Evolutionary conservation across 1,140 invertebrate species (phyloP).

Genomic region (Hyles vespertilio): DNA sequence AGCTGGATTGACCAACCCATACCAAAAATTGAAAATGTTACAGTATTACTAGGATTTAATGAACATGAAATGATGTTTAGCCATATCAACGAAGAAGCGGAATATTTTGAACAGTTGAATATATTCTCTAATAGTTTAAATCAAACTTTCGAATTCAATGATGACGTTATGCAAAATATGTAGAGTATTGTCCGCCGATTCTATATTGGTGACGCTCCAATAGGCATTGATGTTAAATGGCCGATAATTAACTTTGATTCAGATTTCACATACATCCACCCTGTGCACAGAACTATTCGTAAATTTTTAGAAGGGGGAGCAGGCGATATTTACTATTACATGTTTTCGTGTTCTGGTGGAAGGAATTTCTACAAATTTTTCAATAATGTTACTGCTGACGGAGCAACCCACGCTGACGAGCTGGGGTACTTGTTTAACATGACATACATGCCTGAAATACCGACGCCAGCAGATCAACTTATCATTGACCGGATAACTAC

Average conservation of each 20-base stretch:
- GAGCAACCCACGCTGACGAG: constrained; percentile 32
- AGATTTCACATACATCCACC: constrained; percentile 34
- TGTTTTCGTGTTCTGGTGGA: constrained; percentile 36
- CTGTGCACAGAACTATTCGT: constrained; percentile 29
- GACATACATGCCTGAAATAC: constrained; percentile 4
- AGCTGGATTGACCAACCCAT: constrained; percentile 23
- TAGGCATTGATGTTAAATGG: constrained; percentile 17
- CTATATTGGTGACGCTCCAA: constrained; percentile 34
- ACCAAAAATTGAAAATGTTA: constrained; percentile 30
- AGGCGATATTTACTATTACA: constrained; percentile 29
- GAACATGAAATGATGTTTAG: constrained; percentile 21
- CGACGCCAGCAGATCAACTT: constrained; percentile 25
- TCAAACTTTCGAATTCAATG: constrained; percentile 27
- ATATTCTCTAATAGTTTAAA: constrained; percentile 19
- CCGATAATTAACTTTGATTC: constrained; percentile 30
- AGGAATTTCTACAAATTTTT: constrained; percentile 19
- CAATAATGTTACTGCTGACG: constrained; percentile 18
- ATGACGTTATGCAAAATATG: constrained; percentile 12
- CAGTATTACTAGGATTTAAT: constrained; percentile 32
- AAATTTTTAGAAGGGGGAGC: constrained; percentile 31
- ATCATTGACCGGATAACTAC: constrained; percentile 39
- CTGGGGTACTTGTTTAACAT: constrained; percentile 34
- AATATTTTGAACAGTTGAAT: constrained; percentile 20
- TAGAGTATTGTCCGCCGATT: constrained; percentile 22
- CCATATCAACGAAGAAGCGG: constrained; percentile 11